Base-by-base conservation (phyloP, 1,140 invertebrate genomes). In the Lordiphosa clarofinis region DNA sequence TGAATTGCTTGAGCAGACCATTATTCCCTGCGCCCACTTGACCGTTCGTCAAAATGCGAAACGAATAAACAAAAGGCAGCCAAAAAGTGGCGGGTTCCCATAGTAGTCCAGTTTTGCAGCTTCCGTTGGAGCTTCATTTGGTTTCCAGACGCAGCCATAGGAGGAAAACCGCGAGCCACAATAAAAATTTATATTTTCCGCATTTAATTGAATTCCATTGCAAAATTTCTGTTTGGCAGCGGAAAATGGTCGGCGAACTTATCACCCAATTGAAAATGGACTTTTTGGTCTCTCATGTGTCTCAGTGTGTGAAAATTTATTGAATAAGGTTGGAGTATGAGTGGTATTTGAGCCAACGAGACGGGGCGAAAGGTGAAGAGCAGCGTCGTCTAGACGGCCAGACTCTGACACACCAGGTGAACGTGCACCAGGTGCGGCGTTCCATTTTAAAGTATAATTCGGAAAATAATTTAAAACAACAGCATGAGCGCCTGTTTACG, bases 141-240 rank as follows among this genome's bases (percentile, higher is more conserved):
- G 47, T 54, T 57, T 49, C 31, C 19, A 37, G 68, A 58, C 62
- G 67, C 36, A 15, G 10, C 10, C 28, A 35, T 19, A 1, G 15
- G 7, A 31, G 21, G n/a, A 28, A 54, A 69, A 53, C 52, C 63
- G 56, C 58, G 44, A 53, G 13, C 33, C 15, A 44, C 55, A 68
- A 56, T 43, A 37, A 49, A 72, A 69, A 61, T 61, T 61, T 75
- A 72, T 19, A 68, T 60, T 63, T 56, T 39, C 39, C 28, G 24
- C 13, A 59, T 37, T 60, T 76, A 84, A 82, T 82, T 84, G 72
- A 84, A 84, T 84, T 82, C 72, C 72, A 68, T 72, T 64, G 40
- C 53, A 42, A 39, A 37, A 24, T 19, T 56, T 42, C 31, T 37
- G 28, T 39, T 24, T 36, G 33, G 8, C 8, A 28, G 39, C 7